Evolutionary conservation across 1,140 invertebrate species (phyloP), one percentile per base, ranked within the genome.

Genomic region (Aradophagus sp.): DNA sequence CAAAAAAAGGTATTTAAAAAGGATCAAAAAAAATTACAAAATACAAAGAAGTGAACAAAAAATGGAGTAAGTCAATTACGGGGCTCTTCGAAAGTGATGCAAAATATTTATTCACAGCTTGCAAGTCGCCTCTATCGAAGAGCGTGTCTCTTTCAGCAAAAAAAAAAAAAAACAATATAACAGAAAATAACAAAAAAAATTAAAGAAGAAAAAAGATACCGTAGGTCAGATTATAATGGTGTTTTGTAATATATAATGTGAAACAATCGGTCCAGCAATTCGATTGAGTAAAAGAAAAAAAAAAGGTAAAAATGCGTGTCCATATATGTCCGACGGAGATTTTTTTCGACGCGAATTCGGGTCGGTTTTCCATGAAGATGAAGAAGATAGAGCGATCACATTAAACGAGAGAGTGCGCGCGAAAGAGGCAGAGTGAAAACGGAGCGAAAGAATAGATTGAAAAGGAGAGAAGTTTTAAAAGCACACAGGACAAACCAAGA

Each of bases 171-270:
- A n/a, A n/a, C n/a, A n/a, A n/a, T n/a, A n/a, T n/a, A n/a, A n/a
- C n/a, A n/a, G n/a, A n/a, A n/a, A n/a, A n/a, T n/a, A n/a, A n/a
- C n/a, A n/a, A n/a, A n/a, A n/a, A n/a, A n/a, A n/a, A n/a, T n/a
- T n/a, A n/a, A n/a, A n/a, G n/a, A n/a, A n/a, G n/a, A n/a, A n/a
- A n/a, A n/a, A n/a, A n/a, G n/a, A n/a, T n/a, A 70, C 53, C 29
- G 45, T 73, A 79, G 76, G 76, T 79, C 78, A 82, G 78, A 82
- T 77, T 81, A 81, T 81, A 81, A 80, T 82, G 79, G 76, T 82
- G 80, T 84, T 84, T 84, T 83, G 81, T 84, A 84, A 84, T 73
- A 80, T 82, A 80, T 78, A 78, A 79, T 72, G 68, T 63, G 20
- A n/a, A 73, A 73, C 62, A 74, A 74, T 71, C 72, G 70, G 70